Conservation (phyloP, 2,797 vertebrate genomes). For the Peromyscus nudipes region DNA sequence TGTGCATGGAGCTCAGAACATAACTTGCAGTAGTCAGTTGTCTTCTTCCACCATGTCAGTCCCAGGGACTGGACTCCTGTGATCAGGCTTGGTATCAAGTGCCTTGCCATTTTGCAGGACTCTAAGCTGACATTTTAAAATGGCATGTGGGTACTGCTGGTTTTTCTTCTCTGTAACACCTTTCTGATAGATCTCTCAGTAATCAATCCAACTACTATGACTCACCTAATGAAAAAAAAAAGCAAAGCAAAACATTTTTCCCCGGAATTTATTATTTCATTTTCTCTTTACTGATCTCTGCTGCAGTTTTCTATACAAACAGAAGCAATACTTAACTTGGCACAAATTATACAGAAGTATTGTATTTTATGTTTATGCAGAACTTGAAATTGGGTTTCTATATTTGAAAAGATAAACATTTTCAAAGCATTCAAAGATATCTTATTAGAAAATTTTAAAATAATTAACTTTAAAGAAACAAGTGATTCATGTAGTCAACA, state of each 20-base stretch:
- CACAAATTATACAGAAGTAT: not conserved
- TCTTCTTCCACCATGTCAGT: not conserved
- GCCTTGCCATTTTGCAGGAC: not conserved
- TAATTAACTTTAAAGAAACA: constrained; percentile 51
- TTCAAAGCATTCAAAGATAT: constrained; percentile 41
- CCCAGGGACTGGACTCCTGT: not conserved
- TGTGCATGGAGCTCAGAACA: not conserved
- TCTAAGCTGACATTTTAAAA: constrained; percentile 31
- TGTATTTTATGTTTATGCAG: constrained; percentile 3
- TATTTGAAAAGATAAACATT: constrained; percentile 48
- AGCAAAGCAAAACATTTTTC: not conserved
- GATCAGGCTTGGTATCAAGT: not conserved
- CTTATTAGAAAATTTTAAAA: constrained; percentile 62
- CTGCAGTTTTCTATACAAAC: not conserved
- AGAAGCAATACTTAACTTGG: not conserved
- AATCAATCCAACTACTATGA: constrained; percentile 43
- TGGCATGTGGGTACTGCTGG: not conserved
- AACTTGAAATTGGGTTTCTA: not conserved
- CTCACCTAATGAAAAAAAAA: not conserved
- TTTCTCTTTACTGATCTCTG: constrained; percentile 55
- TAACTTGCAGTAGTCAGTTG: not conserved
- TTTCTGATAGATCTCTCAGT: not conserved
- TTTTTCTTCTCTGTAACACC: constrained; percentile 54
- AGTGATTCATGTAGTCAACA: not conserved
- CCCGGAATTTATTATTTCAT: constrained; percentile 40